Evolutionary conservation across 2,797 vertebrate genomes (phyloP).

Genomic region (Pristis pectinata): DNA sequence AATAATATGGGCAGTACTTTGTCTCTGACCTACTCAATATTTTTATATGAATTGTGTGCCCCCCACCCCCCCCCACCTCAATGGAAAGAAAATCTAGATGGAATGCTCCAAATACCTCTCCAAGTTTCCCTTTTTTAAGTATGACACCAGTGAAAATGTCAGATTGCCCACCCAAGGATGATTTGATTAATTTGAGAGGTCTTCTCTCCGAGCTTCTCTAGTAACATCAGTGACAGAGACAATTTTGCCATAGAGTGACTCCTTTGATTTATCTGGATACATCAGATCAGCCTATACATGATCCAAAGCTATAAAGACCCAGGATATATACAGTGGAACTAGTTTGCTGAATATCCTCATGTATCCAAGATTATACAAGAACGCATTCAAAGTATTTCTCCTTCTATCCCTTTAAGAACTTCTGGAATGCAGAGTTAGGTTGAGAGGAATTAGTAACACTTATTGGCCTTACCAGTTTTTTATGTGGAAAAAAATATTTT

Average conservation of each 20-base stretch:
- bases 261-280: neutral
- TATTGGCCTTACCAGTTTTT: neutral
- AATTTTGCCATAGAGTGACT: neutral
- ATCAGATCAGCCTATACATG: neutral
- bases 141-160: neutral
- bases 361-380: neutral
- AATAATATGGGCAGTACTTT: neutral
- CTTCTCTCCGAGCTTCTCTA: neutral
- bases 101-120: neutral
- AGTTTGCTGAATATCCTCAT: neutral
- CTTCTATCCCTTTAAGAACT: neutral
- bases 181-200: neutral
- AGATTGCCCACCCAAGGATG: neutral
- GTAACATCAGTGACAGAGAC: neutral
- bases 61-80: too few species aligned
- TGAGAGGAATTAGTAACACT: neutral
- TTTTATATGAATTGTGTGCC: neutral
- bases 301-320: neutral
- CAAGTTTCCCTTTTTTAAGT: neutral
- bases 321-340: neutral
- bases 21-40: neutral
- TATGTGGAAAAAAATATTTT: neutral
- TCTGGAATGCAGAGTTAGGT: neutral
- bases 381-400: too few species aligned
- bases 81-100: neutral